Base-by-base conservation (phyloP, 2,113 vertebrate genomes). In the Sula dactylatra region DNA sequence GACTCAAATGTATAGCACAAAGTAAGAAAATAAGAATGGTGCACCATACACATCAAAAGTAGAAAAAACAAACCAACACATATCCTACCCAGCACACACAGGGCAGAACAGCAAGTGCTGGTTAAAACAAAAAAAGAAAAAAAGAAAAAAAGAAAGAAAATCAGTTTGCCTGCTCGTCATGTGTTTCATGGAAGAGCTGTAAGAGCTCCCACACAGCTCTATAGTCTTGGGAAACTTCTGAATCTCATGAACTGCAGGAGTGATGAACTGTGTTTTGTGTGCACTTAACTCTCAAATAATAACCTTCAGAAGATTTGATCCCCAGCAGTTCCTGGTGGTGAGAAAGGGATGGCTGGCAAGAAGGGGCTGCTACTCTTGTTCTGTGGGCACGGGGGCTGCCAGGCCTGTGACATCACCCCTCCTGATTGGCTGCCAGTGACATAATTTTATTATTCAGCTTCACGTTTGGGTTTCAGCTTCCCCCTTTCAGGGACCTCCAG, bases 391-490 rank as follows among this genome's bases (percentile, higher is more conserved):
- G 1, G 85, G 88, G 45, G 78, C 87, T 87, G 96, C 95, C 97
- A 95, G 89, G 83, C 91, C 4, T 8, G 31, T 76, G 97, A 97
- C 78, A 88, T 44, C 94, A 86, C 84, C 91, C 84, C 95, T 95
- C 96, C 45, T 59, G 83, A 98, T 97, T 98, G 98, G 98, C 94
- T 97, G 84, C 74, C 71, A 86, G 94, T 98, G 98, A 99, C 98
- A 98, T 98, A 98, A 99, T 95, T 96, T 97, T 73, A 97, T 97
- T 95, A 95, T 96, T 95, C 93, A 84, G 92, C 88, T 87, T 78
- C 9, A 3, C 94, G 94, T 94, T 93, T 96, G 93, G 71, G 31
- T 70, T 94, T 93, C 83, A 86, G 93, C 83, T 96, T 94, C 96
- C 94, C 98, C 96, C 98, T 97, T 97, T 77, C 69, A 22, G 90